These are phyloP conservation scores for Odontothrips loti DNA, from an alignment of 2,888 invertebrate genomes.

Conservation along the genomic window DNA sequence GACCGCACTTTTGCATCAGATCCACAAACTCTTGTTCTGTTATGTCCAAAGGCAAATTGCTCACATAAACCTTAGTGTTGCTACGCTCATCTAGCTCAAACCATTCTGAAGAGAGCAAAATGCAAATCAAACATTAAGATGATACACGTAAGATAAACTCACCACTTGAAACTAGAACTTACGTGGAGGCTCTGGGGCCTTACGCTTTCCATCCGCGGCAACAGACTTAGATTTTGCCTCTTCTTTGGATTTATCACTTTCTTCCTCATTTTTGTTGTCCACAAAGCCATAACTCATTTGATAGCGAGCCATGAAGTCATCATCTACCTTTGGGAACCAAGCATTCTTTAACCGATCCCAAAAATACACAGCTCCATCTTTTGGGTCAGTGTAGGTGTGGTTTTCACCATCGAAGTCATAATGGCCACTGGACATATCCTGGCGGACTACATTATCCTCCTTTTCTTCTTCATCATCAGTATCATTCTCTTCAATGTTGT, in stretches of 20 bases:
- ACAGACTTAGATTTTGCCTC: constrained; percentile 38
- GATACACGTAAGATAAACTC: neutral
- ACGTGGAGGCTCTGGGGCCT: constrained; percentile 41
- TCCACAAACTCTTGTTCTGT: constrained; percentile 86
- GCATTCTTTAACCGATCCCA: constrained; percentile 89
- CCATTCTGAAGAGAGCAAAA: constrained; percentile 64
- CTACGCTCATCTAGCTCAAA: constrained; percentile 83
- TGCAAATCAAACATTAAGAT: constrained; percentile 31
- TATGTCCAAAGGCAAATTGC: constrained; percentile 81
- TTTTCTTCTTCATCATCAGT: constrained; percentile 38
- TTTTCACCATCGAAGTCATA: constrained; percentile 74
- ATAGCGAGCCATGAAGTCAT: constrained; percentile 92
- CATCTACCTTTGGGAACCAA: constrained; percentile 96
- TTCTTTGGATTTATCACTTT: constrained; percentile 39
- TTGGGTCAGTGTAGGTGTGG: constrained; percentile 71
- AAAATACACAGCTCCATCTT: constrained; percentile 83
- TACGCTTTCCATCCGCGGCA: constrained; percentile 43
- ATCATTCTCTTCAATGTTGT: constrained; percentile 39
- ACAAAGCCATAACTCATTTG: constrained; percentile 91
- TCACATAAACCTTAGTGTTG: constrained; percentile 95
- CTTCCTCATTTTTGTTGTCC: constrained; percentile 53
- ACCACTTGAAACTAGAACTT: neutral
- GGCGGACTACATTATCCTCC: constrained; percentile 42
- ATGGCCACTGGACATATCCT: constrained; percentile 44
- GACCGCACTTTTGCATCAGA: constrained; percentile 93